Base-by-base conservation (phyloP, 1,140 invertebrate species). In the Drosophila albomicans region DNA sequence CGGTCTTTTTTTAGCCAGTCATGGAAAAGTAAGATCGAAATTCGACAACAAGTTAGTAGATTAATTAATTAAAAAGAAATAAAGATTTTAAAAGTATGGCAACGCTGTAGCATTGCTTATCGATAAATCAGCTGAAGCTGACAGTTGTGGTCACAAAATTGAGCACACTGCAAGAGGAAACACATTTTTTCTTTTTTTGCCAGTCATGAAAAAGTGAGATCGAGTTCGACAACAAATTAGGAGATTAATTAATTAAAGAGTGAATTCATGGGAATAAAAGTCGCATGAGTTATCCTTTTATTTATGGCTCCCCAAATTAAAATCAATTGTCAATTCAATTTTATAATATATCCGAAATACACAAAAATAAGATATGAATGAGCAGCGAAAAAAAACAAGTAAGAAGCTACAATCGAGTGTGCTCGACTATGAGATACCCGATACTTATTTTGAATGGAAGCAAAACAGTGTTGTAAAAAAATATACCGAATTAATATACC, bases 211-310 rank as follows among this genome's bases (percentile, higher is more conserved):
- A 25, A 25, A 25, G 20, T 25, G 3, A 25, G 20, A 25, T 51
- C 49, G 28, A 54, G n/a, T 8, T 15, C 6, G 13, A 54, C 5
- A n/a, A 16, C 52, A 10, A 54, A 13, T 32, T 32, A 54, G 28
- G n/a, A 54, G 52, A 54, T 32, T 32, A 54, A 54, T 54, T 45
- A 30, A 32, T 51, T 49, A 25, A 25, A 38, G 5, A 32, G 30
- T 35, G 16, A 43, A 64, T 64, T 63, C 52, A 56, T 51, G 61
- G n/a, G 32, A 16, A 45, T 54, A 20, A 38, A 38, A 65, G 16
- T 30, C 41, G 46, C 28, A 54, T 72, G 41, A 68, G 48, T 78
- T 75, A 78, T 78, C 72, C 72, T 75, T 54, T 20, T 13, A 67
- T 67, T 77, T 57, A 68, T 54, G 35, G 43, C 43, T n/a, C 43